These are phyloP conservation scores for Botrylloides violaceus DNA, from an alignment of 23 tunicate genomes.

Conservation along the genomic window DNA sequence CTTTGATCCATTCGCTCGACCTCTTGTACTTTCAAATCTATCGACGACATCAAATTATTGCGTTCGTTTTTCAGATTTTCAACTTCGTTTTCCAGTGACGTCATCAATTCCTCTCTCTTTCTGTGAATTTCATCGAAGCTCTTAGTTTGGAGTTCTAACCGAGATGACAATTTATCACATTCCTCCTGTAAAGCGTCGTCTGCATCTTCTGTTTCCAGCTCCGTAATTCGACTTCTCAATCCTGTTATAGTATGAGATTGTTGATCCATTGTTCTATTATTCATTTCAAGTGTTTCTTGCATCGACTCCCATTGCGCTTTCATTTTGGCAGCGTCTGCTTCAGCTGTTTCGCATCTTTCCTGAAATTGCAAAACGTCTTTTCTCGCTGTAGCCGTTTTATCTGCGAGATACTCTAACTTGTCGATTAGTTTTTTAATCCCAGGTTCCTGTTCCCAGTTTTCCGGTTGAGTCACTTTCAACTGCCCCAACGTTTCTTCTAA, in stretches of 20 bases:
- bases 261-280: conserved; percentile 2
- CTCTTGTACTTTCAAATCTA: not conserved
- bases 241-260: not conserved
- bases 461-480: conserved; percentile 43
- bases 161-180: conserved; percentile 47
- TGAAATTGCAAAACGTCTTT: not conserved
- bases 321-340: not conserved
- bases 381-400: conserved; percentile 30
- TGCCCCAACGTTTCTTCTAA: conserved; percentile 26
- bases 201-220: not conserved
- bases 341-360: not conserved
- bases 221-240: not conserved
- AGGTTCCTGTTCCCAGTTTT: conserved; percentile 50
- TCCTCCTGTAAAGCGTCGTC: conserved; percentile 13
- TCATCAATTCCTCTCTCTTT: not conserved
- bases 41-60: not conserved
- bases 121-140: conserved; percentile 15
- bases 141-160: conserved; percentile 39
- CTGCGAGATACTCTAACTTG: conserved; percentile 40
- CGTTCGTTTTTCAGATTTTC: conserved; percentile 11
- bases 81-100: not conserved
- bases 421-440: conserved; percentile 47
- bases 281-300: not conserved
- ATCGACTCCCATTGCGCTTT: conserved; percentile 12
- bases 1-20: not conserved